Evolutionary conservation across 2,797 vertebrate genomes (phyloP).

Genomic region (Petrocephalus schoutedeni): DNA sequence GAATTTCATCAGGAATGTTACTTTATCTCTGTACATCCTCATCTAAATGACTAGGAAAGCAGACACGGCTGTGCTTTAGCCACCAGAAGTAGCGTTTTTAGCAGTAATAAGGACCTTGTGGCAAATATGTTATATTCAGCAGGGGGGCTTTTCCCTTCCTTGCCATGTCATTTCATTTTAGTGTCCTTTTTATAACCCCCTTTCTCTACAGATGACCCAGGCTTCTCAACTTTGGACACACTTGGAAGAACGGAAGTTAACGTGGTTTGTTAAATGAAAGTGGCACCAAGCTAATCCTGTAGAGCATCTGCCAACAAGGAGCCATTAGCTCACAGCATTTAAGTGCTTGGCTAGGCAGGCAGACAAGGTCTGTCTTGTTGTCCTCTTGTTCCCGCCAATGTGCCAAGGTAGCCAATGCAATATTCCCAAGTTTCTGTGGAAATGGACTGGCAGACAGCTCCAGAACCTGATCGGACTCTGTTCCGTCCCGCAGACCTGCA

Average conservation of each 20-base stretch:
- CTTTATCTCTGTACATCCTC: neutral
- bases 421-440: neutral
- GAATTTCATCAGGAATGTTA: constrained; percentile 1
- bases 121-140: constrained; percentile 46
- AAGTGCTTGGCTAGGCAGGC: no score
- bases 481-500: neutral
- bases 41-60: neutral
- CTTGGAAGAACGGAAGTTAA: constrained; percentile 60
- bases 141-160: constrained; percentile 35
- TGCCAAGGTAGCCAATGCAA: neutral
- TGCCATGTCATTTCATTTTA: constrained; percentile 39
- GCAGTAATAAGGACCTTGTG: constrained; percentile 12
- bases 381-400: neutral
- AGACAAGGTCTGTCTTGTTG: neutral
- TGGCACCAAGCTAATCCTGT: constrained; percentile 30
- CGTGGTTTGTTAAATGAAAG: constrained; percentile 61
- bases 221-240: constrained; percentile 47
- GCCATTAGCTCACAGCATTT: constrained; percentile 41
- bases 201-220: constrained; percentile 53
- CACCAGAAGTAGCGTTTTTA: neutral
- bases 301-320: constrained; percentile 56
- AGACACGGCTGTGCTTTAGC: neutral
- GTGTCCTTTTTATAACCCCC: constrained; percentile 62
- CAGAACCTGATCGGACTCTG: neutral
- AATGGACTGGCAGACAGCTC: neutral